Evolutionary conservation across 2,888 invertebrate species (phyloP).

Genomic region (Laothoe populi): DNA sequence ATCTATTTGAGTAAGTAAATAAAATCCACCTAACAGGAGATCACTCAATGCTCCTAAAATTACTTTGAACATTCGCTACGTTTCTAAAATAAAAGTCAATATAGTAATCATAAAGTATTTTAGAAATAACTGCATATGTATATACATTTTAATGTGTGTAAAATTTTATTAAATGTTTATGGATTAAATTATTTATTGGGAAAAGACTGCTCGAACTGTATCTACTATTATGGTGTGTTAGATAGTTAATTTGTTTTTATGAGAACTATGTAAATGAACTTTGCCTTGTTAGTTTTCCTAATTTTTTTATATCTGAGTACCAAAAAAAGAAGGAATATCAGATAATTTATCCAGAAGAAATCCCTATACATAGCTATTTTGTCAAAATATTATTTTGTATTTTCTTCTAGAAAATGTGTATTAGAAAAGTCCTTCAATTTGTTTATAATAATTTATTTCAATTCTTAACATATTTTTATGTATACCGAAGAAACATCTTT

Average conservation of each 20-base stretch:
- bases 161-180: constrained; percentile 26
- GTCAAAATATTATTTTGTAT: too few relatives aligned
- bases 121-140: neutral
- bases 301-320: neutral
- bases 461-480: too few relatives aligned
- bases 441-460: too few relatives aligned
- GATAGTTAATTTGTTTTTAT: constrained; percentile 14
- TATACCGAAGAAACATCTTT: too few relatives aligned
- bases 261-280: constrained; percentile 6
- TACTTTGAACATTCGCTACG: constrained; percentile 2
- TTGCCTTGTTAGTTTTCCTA: constrained; percentile 12
- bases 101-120: neutral
- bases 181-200: constrained; percentile 36
- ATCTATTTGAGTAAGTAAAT: neutral
- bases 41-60: neutral
- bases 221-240: constrained; percentile 18
- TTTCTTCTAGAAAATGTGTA: too few relatives aligned
- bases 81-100: neutral
- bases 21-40: neutral
- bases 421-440: too few relatives aligned
- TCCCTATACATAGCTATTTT: neutral
- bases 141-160: constrained; percentile 15
- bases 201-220: constrained; percentile 41
- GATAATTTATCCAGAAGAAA: neutral
- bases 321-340: neutral